Base-by-base conservation (phyloP, 2,888 invertebrate species). In the Xanthia icteritia region DNA sequence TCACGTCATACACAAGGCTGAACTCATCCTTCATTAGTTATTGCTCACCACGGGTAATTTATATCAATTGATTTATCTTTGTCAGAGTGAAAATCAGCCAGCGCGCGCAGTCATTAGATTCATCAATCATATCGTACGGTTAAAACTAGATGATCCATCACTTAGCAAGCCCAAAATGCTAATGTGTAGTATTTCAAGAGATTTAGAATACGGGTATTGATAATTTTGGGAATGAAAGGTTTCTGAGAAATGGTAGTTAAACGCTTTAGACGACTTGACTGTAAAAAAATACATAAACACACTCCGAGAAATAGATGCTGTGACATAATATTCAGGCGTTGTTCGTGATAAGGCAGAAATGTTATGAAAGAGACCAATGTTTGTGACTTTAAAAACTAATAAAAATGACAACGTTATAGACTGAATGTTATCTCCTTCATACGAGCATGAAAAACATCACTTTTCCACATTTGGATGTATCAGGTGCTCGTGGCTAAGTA, bases 71-170 rank as follows among this genome's bases (percentile, higher is more conserved):
- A 76, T 84, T 75, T 81, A 84, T 84, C 73, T 61, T 51, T 42
- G 73, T 27, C 79, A 82, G 42, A 68, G 15, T 64, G 78, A 73
- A 81, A 82, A 84, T 82, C 71, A 73, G 73, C 15, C 61, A n/a
- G 39, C 60, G 68, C n/a, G 67, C 20, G 45, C 2, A 67, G 71
- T 76, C 73, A 79, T 82, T 82, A 84, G 70, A 74, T 45, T 58
- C 79, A 84, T 81, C 79, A 85, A 86, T 86, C 85, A 86, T 76
- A 80, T 75, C 72, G 66, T 56, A 70, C 27, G n/a, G 78, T 82
- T 82, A 80, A 79, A 86, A 81, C 79, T 83, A 72, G 73, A 61
- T 36, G 48, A 85, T 86, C 73, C 56, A 86, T 86, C 73, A 86
- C 48, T 74, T 76, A 81, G 39, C n/a, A 36, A 20, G n/a, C 36